A percentile compares a stretch with the other conserved stretches of the same genome.
Evolutionary conservation across 2,113 vertebrate genomes (phyloP).

Genomic region (Sturnira hondurensis): DNA sequence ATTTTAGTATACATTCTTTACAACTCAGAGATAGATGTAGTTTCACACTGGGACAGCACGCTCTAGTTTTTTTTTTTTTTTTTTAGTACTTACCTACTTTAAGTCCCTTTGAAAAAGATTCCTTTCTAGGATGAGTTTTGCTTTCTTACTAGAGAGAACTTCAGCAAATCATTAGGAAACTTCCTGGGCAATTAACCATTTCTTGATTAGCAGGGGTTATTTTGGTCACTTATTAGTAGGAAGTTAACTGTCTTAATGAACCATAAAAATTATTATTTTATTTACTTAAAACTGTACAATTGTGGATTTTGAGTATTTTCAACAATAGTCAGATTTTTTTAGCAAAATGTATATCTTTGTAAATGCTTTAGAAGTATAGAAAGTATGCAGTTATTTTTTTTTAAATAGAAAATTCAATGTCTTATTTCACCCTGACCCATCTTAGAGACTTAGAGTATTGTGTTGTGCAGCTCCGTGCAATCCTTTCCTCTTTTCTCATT

Average conservation of each 20-base stretch:
- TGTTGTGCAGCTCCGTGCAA: neutral
- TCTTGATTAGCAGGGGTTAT: neutral
- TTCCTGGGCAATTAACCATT: neutral
- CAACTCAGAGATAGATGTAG: slow-evolving; percentile 18
- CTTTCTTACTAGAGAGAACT: neutral
- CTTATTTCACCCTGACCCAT: neutral
- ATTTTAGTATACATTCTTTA: slow-evolving; percentile 59
- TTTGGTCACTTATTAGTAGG: neutral
- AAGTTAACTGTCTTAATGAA: slow-evolving; percentile 9
- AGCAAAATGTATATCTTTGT: slow-evolving; percentile 13
- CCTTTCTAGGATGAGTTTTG: neutral
- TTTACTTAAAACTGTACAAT: neutral
- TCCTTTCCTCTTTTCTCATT: neutral
- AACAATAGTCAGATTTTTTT: neutral
- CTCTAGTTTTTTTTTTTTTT: neutral
- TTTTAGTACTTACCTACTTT: slow-evolving; percentile 3
- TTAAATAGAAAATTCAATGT: neutral
- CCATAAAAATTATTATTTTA: slow-evolving; percentile 20
- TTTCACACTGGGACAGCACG: slow-evolving; percentile 19
- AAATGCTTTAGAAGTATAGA: slow-evolving; percentile 38
- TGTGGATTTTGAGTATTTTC: slow-evolving; percentile 5
- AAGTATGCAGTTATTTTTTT: slow-evolving; percentile 38
- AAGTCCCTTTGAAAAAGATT: slow-evolving; percentile 24
- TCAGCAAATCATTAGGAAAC: slow-evolving; percentile 14
- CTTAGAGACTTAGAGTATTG: neutral